phyloP scores from a whole-genome alignment of 2,113 vertebrate genomes.

The Oreocharis arfaki region DNA sequence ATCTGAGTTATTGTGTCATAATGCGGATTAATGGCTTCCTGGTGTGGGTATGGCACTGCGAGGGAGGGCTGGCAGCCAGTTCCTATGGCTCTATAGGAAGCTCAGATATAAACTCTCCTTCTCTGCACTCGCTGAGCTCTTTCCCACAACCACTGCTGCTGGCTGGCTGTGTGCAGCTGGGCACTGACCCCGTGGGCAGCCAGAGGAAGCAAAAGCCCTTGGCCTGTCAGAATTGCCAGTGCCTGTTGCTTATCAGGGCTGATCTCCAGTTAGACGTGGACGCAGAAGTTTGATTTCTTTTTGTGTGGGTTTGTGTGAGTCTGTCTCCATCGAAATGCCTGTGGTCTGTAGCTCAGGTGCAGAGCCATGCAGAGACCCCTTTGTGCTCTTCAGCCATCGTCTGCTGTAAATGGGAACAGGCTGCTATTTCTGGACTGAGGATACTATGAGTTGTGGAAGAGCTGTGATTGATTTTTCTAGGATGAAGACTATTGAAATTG shows the following conservation, averaged over 20 bases:
- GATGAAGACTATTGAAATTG: not conserved
- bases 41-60: accelerated
- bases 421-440: not conserved
- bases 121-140: not conserved
- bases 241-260: not conserved
- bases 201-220: not conserved
- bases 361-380: not conserved
- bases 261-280: not conserved
- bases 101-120: not conserved
- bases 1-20: not conserved
- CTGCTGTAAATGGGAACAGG: not conserved
- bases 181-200: not conserved
- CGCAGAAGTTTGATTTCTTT: not conserved
- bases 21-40: not conserved
- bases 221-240: not conserved
- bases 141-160: not conserved
- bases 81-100: accelerated
- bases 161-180: not conserved
- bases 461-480: not conserved
- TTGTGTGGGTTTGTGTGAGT: not conserved
- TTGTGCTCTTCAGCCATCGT: not conserved
- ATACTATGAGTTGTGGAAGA: not conserved
- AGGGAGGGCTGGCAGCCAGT: not conserved
- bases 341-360: not conserved
- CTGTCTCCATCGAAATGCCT: not conserved